Conservation (phyloP, 2,797 vertebrate species). For the Phyllotis vaccarum region DNA sequence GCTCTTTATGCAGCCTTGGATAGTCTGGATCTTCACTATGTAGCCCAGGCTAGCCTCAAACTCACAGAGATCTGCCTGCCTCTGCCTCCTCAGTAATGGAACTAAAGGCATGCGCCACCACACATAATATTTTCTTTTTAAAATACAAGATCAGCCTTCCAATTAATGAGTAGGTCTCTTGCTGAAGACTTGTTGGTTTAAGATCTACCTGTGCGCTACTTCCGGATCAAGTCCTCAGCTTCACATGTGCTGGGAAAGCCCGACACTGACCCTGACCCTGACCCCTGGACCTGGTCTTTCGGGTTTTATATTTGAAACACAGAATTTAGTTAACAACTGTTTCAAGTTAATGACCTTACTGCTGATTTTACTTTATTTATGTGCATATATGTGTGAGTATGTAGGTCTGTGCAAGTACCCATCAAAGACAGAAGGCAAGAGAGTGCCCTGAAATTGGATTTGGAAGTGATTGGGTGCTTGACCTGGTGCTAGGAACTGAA, state of each 20-base stretch:
- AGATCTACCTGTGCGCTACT: not conserved
- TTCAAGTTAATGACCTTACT: not conserved
- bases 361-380: too few species aligned
- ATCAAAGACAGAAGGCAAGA: too few species aligned
- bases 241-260: not conserved
- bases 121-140: not conserved
- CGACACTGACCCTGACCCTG: not conserved
- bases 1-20: not conserved
- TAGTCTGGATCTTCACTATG: not conserved
- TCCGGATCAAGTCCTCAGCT: too few species aligned
- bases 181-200: not conserved
- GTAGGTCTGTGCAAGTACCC: not conserved
- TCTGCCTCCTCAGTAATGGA: not conserved
- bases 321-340: not conserved
- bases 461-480: too few species aligned
- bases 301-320: not conserved
- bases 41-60: not conserved
- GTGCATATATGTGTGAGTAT: too few species aligned
- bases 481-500: not conserved
- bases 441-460: too few species aligned
- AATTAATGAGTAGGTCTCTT: not conserved
- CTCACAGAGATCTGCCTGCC: not conserved
- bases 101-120: not conserved
- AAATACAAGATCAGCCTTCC: slow-evolving; percentile 18
- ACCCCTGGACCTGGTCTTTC: not conserved